phyloP scores from a whole-genome alignment of 2,113 vertebrate species.

The Hylia prasina region DNA sequence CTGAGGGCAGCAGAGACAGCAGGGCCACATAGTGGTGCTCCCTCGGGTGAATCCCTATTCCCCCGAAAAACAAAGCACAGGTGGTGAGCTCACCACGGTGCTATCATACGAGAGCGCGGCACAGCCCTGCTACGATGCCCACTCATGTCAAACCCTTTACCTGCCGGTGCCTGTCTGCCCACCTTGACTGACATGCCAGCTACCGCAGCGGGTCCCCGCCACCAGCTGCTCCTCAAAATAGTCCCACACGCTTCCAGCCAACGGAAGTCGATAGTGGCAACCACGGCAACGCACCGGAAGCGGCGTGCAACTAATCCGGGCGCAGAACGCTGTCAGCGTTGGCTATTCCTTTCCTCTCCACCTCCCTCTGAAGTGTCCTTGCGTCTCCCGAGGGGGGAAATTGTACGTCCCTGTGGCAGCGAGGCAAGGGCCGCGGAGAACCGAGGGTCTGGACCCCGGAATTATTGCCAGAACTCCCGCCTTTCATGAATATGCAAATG shows the following conservation, averaged over 20 bases:
- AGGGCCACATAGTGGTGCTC: neutral
- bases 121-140: neutral
- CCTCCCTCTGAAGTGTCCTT: neutral
- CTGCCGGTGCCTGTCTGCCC: neutral
- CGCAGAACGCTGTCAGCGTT: neutral
- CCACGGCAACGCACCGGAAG: slow-evolving; percentile 35
- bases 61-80: neutral
- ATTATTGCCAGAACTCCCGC: neutral
- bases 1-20: neutral
- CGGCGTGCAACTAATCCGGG: neutral
- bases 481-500: neutral
- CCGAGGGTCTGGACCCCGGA: neutral
- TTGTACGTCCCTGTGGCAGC: neutral
- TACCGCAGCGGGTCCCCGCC: neutral
- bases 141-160: neutral
- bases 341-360: neutral
- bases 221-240: neutral
- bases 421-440: neutral
- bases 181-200: slow-evolving; percentile 14
- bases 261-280: neutral
- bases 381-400: neutral
- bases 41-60: neutral
- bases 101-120: neutral
- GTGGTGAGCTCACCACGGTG: neutral
- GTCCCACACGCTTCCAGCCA: neutral